These are phyloP conservation scores for Dolichomitus sp. DNA, from an alignment of 2,888 invertebrate species.

Conservation along the genomic window DNA sequence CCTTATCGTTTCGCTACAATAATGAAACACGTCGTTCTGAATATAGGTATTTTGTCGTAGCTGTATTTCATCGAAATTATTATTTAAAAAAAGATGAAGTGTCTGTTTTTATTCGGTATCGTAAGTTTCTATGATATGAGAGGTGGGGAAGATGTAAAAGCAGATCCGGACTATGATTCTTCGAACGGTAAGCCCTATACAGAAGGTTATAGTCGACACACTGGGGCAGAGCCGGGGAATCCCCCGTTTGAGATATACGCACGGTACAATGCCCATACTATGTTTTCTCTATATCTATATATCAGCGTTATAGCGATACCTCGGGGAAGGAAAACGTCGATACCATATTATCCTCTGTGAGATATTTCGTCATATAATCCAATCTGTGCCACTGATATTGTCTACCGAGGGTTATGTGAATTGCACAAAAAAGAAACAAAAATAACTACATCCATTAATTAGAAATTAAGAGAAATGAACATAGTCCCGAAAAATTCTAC, in stretches of 20 bases:
- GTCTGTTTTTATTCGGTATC: conserved; percentile 17
- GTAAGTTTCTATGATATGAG: conserved; percentile 28
- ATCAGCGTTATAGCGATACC: conserved; percentile 28
- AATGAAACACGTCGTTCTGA: conserved; percentile 30
- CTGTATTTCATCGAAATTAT: neutral
- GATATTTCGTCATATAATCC: conserved; percentile 61
- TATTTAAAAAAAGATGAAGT: neutral
- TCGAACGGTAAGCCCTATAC: conserved; percentile 17
- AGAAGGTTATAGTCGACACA: conserved; percentile 36
- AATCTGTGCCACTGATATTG: conserved; percentile 58
- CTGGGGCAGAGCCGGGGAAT: conserved; percentile 32
- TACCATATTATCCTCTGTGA: conserved; percentile 54
- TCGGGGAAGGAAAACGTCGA: conserved; percentile 48
- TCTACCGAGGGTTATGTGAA: conserved; percentile 37
- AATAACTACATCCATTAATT: neutral
- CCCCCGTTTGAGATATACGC: conserved; percentile 47
- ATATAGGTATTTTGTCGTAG: neutral
- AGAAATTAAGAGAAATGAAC: neutral
- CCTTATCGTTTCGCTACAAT: neutral
- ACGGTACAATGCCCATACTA: conserved; percentile 1
- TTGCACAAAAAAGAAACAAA: neutral
- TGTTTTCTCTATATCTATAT: conserved; percentile 25
- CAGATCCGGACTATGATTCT: conserved; percentile 24
- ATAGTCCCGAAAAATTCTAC: too few species aligned
- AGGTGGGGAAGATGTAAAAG: conserved; percentile 23